These are phyloP conservation scores for Peromyscus attwateri DNA, from an alignment of 2,797 vertebrate species.

Conservation along the genomic window DNA sequence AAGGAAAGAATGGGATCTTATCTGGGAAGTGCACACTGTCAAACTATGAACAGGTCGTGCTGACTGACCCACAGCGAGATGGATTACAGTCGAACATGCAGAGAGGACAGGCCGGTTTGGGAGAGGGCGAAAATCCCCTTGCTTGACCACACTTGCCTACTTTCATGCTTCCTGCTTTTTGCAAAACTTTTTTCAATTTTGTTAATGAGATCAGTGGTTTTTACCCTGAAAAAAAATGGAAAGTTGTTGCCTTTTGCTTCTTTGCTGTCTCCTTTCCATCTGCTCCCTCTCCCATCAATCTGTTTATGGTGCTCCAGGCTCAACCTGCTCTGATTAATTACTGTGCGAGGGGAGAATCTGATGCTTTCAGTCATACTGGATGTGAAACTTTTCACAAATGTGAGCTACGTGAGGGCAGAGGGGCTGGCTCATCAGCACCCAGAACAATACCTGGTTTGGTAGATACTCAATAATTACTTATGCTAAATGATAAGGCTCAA, in stretches of 20 bases:
- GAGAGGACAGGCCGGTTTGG: slow-evolving; percentile 51
- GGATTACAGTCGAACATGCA: slow-evolving; percentile 30
- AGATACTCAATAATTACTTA: background rate
- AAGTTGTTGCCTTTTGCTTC: background rate
- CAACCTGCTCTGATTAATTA: background rate
- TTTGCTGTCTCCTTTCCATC: background rate
- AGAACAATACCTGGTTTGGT: background rate
- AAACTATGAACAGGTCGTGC: background rate
- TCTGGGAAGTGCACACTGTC: slow-evolving; percentile 56
- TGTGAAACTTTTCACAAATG: background rate
- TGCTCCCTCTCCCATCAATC: background rate
- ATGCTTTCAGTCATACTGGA: background rate
- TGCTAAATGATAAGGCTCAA: background rate
- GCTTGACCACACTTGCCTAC: background rate
- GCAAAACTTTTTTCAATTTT: background rate
- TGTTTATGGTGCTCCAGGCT: background rate
- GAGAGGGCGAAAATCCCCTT: background rate
- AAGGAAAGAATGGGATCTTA: slow-evolving; percentile 72
- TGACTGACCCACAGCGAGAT: background rate
- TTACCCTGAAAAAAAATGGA: background rate
- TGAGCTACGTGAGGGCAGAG: background rate
- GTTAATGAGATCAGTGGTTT: slow-evolving; percentile 12
- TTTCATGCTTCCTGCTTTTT: slow-evolving; percentile 33
- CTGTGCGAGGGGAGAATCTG: background rate
- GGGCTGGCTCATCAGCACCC: background rate